Evolutionary conservation across 2,888 invertebrate genomes (phyloP).

Genomic region (Tetragnatha montana): DNA sequence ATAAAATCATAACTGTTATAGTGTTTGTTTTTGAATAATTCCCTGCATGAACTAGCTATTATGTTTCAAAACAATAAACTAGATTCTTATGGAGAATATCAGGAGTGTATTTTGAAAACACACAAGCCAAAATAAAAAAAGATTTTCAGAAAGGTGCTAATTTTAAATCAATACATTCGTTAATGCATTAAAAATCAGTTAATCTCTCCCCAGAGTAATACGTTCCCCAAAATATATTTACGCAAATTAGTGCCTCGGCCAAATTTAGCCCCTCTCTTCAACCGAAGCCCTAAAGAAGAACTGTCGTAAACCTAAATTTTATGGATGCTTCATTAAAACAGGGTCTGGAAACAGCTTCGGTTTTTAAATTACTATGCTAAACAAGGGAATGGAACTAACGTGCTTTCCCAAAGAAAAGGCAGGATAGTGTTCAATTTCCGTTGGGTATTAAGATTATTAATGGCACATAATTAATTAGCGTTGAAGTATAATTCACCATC

Average conservation of each 20-base stretch:
- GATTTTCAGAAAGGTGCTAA: not conserved
- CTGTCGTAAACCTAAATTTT: not conserved
- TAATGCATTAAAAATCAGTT: not conserved
- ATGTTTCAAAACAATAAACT: no score
- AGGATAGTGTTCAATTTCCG: not conserved
- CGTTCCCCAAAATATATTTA: not conserved
- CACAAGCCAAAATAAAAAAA: no score
- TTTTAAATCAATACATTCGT: not conserved
- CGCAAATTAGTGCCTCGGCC: not conserved
- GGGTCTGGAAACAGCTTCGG: not conserved
- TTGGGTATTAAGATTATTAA: not conserved
- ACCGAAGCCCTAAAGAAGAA: not conserved
- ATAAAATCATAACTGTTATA: no score
- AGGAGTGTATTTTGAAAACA: no score
- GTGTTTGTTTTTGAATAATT: no score
- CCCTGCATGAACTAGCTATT: no score
- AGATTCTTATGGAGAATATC: no score
- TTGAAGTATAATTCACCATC: not conserved
- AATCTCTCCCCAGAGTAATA: not conserved
- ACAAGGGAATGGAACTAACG: not conserved
- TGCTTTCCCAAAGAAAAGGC: not conserved
- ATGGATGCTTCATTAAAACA: not conserved
- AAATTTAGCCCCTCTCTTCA: not conserved
- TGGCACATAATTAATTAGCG: not conserved
- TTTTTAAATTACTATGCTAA: conserved; percentile 1